Evolutionary conservation across 2,113 vertebrate genomes (phyloP), one percentile per base, ranked within the genome.

Genomic region (Oxygymnocypris stewartii): DNA sequence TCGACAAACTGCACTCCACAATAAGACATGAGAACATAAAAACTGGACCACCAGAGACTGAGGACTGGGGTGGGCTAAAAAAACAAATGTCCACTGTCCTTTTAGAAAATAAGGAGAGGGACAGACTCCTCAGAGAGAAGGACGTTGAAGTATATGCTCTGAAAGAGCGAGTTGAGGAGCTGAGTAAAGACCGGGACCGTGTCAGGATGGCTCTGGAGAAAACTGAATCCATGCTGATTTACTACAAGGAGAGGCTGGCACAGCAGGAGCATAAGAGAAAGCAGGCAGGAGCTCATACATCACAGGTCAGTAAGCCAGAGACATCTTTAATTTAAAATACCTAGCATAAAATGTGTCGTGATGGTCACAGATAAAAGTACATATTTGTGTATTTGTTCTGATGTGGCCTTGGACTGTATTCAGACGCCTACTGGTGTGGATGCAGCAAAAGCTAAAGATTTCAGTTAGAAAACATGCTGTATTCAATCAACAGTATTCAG

Each of bases 201-300:
- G 31, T 94, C 16, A 86, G 75, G 40, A 59, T 67, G 18, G 91
- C 93, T 35, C 88, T 92, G 87, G 92, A 94, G 84, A 84, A 8
- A 37, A 94, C 91, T 0, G 93, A 94, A 88, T 89, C 88, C 0
- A 78, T 86, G 42, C 16, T 93, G 88, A 88, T 93, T 86, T 88
- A 88, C 54, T 89, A 84, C 57, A 87, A 84, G 57, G 89, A 91
- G 42, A 88, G 86, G 73, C 59, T 63, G 13, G 87, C 86, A 84
- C 88, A 89, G 73, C 79, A 75, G 88, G 91, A 92, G 61, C 28
- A n/a, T 51, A 88, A 77, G 76, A 87, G 25, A 67, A 1, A 1
- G 67, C n/a, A 85, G 63, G 13, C 20, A 88, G n/a, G 31, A 16
- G 2, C 67, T 4, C 18, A 47, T 18, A 23, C 25, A 0, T 84